A percentile compares a stretch with the other conserved stretches of the same genome.
phyloP scores from a whole-genome alignment of 2,797 vertebrate genomes.

The Poliocrania exsul region DNA sequence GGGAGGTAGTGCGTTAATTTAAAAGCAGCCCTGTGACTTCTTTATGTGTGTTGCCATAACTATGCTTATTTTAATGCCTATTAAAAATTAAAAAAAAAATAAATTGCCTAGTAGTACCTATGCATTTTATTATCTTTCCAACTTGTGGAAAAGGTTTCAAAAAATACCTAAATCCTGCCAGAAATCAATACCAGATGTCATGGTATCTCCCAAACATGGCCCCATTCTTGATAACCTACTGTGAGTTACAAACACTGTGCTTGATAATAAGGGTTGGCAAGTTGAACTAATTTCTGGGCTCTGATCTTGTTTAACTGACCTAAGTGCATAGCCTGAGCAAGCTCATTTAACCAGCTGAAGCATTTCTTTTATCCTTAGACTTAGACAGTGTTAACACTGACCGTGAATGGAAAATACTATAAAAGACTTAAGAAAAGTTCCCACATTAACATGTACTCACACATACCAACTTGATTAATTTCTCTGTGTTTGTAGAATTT shows the following conservation, averaged over 20 bases:
- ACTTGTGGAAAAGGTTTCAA: background rate
- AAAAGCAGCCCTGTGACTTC: background rate
- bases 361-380: background rate
- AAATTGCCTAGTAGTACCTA: background rate
- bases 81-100: background rate
- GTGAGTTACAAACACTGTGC: background rate
- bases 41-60: background rate
- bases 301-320: background rate
- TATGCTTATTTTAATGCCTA: background rate
- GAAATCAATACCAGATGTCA: conserved; percentile 33
- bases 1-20: background rate
- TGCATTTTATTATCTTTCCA: background rate
- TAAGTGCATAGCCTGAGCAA: background rate
- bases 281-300: conserved; percentile 1
- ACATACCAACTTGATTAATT: background rate
- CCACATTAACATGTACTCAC: background rate
- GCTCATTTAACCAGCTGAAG: background rate
- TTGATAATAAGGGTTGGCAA: conserved; percentile 30
- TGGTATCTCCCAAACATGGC: background rate
- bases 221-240: conserved; percentile 17
- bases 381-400: background rate
- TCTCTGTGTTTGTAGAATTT: background rate
- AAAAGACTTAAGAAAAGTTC: background rate
- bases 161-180: background rate
- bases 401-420: background rate